phyloP scores from a whole-genome alignment of 2,888 invertebrate species.

The Ceratothoa steindachneri region DNA sequence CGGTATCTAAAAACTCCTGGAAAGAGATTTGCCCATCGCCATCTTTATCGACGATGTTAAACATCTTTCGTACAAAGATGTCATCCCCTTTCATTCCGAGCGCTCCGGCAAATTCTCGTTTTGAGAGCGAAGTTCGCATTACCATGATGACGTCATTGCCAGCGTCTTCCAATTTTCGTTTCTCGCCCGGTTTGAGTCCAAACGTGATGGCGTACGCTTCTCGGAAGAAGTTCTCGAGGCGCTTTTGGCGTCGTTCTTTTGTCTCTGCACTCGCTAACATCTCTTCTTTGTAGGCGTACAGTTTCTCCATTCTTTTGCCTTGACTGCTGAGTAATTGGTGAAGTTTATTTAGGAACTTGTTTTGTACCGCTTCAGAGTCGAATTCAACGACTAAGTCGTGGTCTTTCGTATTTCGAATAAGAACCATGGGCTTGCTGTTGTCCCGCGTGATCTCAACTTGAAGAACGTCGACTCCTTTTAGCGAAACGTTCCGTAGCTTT shows the following conservation, averaged over 20 bases:
- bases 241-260: slow-evolving; percentile 83
- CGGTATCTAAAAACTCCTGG: slow-evolving; percentile 85
- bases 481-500: slow-evolving; percentile 74
- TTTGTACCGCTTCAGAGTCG: slow-evolving; percentile 71
- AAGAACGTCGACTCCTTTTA: slow-evolving; percentile 70
- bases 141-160: slow-evolving; percentile 73
- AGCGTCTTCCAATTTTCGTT: slow-evolving; percentile 65
- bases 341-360: slow-evolving; percentile 80
- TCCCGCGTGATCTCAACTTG: slow-evolving; percentile 87
- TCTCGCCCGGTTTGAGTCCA: slow-evolving; percentile 75
- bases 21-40: slow-evolving; percentile 89
- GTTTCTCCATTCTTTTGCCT: slow-evolving; percentile 73
- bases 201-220: slow-evolving; percentile 93
- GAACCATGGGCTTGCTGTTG: slow-evolving; percentile 64
- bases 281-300: slow-evolving; percentile 61
- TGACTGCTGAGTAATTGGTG: slow-evolving; percentile 77
- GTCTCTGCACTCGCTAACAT: slow-evolving; percentile 90
- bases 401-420: slow-evolving; percentile 77
- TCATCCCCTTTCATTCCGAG: slow-evolving; percentile 92
- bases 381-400: slow-evolving; percentile 90
- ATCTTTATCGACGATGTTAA: slow-evolving; percentile 92
- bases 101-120: slow-evolving; percentile 88
- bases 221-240: slow-evolving; percentile 88
- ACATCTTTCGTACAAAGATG: slow-evolving; percentile 94
- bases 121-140: slow-evolving; percentile 86